Evolutionary conservation across 2,888 invertebrate species (phyloP).

Genomic region (Bedellia somnulentella): DNA sequence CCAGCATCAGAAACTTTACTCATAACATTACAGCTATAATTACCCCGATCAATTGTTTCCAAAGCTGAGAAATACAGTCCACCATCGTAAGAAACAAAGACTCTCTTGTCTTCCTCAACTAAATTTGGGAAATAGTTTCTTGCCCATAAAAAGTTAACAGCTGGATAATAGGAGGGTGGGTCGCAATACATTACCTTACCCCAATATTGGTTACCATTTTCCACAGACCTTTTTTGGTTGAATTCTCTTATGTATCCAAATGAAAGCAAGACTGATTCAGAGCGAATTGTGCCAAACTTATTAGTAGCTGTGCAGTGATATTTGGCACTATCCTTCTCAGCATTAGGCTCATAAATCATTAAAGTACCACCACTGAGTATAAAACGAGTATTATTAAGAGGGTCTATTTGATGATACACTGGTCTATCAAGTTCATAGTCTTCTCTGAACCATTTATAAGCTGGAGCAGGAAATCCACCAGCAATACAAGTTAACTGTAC

Average conservation of each 20-base stretch:
- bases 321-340: constrained; percentile 78
- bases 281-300: constrained; percentile 83
- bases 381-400: constrained; percentile 71
- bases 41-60: constrained; percentile 86
- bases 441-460: constrained; percentile 89
- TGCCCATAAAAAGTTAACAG: constrained; percentile 89
- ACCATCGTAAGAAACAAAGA: constrained; percentile 93
- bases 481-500: constrained; percentile 80
- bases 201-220: constrained; percentile 89
- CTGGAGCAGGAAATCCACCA: constrained; percentile 86
- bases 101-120: constrained; percentile 88
- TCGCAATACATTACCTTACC: constrained; percentile 91
- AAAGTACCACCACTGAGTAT: constrained; percentile 90
- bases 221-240: constrained; percentile 81
- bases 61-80: constrained; percentile 93
- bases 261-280: constrained; percentile 83
- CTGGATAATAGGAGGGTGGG: constrained; percentile 89
- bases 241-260: constrained; percentile 92
- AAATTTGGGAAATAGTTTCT: constrained; percentile 88
- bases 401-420: constrained; percentile 74
- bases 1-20: constrained; percentile 85
- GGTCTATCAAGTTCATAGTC: constrained; percentile 80
- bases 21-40: constrained; percentile 90
- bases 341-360: constrained; percentile 84
- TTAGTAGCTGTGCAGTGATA: constrained; percentile 94